Base-by-base conservation (phyloP, 2,888 invertebrate genomes). In the Lordiphosa fenestrarum region DNA sequence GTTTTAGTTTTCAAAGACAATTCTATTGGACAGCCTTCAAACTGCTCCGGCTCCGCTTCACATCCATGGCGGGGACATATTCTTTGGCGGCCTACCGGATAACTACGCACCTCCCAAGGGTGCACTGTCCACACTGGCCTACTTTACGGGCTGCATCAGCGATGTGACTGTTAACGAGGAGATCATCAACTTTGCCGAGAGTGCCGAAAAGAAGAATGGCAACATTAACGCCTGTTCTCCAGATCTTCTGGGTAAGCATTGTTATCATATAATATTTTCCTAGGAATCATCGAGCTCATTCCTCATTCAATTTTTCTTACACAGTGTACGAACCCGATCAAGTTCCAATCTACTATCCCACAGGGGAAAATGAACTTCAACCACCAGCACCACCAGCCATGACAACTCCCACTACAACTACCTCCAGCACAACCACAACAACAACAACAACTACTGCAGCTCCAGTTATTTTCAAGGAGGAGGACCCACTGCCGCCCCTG, bases 131-230 rank as follows among this genome's bases (percentile, higher is more conserved):
- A 91, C 92, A 0, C 90, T 91, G 47, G 90, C 90, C 4, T 92
- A 94, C 3, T 96, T 98, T 87, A 91, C 92, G 23, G 99, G 99
- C 1, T 99, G 99, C 89, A 94, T 99, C 40, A 96, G 96, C 0
- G 98, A 99, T 88, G 95, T 96, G 0, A 96, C 96, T 0, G 90
- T 98, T 50, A 97, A 98, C 86, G 95, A 95, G 1, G 91, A 92
- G 56, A 93, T 94, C 48, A 91, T 95, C 46, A 95, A 96, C 87
- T 95, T 96, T 88, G 95, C 94, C 0, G 92, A 93, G 69, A 91
- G 93, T 1, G 92, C 91, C 0, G 92, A 94, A 65, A 91, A 91
- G 66, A 90, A 90, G 33, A 90, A 91, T 47, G 93, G 92, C 42
- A 90, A 91, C 46, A 88, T 94, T 6, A 93, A 93, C 38, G 92